phyloP scores from a whole-genome alignment of 2,797 vertebrate genomes.

The Ispidina lecontei region DNA sequence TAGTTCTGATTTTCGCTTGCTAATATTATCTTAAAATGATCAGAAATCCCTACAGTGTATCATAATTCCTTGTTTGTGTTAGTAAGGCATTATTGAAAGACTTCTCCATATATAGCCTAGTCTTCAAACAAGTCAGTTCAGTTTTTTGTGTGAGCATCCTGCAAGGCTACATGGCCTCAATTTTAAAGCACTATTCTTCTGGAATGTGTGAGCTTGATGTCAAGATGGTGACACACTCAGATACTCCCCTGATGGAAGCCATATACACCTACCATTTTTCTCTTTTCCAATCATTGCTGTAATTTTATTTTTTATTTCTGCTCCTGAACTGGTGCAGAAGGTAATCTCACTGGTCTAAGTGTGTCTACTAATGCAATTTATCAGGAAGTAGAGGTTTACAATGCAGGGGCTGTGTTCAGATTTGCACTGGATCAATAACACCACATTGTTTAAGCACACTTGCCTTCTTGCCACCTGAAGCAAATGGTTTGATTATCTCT shows the following conservation, averaged over 20 bases:
- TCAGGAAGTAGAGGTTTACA: constrained; percentile 41
- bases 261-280: neutral
- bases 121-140: neutral
- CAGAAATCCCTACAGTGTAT: neutral
- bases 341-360: constrained; percentile 13
- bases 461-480: constrained; percentile 53
- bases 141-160: neutral
- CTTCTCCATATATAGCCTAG: fast-evolving
- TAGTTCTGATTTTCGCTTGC: neutral
- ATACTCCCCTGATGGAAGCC: neutral
- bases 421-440: constrained; percentile 54
- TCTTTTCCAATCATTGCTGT: neutral
- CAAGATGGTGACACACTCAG: neutral
- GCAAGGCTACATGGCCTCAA: neutral
- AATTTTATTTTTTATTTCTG: neutral
- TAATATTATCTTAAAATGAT: neutral
- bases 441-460: constrained; percentile 26
- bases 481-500: constrained; percentile 61
- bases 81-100: neutral
- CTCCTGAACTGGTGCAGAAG: neutral
- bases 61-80: neutral
- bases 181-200: neutral
- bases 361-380: constrained; percentile 21
- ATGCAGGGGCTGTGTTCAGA: constrained; percentile 27
- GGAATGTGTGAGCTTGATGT: neutral